Evolutionary conservation across 2,797 vertebrate genomes (phyloP).

Genomic region (Cossypha heuglini): DNA sequence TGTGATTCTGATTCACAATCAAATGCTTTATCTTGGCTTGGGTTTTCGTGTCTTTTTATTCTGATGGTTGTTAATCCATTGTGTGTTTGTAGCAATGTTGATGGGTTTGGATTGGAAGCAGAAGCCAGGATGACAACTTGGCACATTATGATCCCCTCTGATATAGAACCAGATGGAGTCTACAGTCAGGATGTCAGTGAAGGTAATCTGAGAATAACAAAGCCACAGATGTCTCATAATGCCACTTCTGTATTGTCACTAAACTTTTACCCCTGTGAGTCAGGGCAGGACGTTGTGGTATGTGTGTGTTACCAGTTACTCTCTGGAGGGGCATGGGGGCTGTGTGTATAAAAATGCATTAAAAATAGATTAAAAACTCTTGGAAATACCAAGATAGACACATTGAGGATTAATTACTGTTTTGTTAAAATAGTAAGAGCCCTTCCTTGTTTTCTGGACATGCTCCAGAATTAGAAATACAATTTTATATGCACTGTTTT

Average conservation of each 20-base stretch:
- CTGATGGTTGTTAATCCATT: not conserved
- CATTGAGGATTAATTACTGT: not conserved
- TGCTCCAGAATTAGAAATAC: not conserved
- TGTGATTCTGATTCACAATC: not conserved
- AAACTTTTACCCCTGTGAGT: not conserved
- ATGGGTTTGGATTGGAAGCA: slow-evolving; percentile 96
- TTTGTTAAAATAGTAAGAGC: not conserved
- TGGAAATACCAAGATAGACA: not conserved
- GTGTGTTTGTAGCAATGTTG: slow-evolving; percentile 83
- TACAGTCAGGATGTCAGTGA: slow-evolving; percentile 95
- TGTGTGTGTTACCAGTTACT: not conserved
- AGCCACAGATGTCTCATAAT: not conserved
- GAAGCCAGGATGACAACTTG: slow-evolving; percentile 99
- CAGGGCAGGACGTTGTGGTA: rapidly evolving
- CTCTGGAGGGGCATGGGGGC: not conserved
- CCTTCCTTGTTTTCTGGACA: not conserved
- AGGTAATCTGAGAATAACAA: slow-evolving; percentile 76
- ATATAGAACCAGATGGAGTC: slow-evolving; percentile 85
- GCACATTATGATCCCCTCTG: slow-evolving; percentile 95
- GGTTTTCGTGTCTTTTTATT: not conserved
- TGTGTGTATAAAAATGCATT: not conserved
- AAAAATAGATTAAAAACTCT: not conserved
- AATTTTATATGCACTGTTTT: not conserved
- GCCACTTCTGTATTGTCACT: not conserved
- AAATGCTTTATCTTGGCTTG: not conserved